Base-by-base conservation (phyloP, 53 echinoderm and acorn worm genomes). In the Luidia sarsii region DNA sequence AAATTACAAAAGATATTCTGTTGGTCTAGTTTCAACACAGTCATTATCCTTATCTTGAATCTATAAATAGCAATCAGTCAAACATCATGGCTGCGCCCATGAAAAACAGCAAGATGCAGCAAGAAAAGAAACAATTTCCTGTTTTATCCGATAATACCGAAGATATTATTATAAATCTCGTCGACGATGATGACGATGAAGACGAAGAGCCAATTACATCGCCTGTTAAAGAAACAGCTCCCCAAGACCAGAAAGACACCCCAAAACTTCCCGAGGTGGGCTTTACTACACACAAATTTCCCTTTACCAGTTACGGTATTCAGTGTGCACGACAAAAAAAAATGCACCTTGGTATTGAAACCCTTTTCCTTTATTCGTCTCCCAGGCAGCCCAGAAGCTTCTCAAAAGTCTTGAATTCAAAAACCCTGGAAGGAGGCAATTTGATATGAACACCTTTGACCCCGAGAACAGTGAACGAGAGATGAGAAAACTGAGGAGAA, bases 381-480 rank as follows among this genome's bases (percentile, higher is more conserved):
- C 6, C n/a, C 67, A 87, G 89, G 89, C 89, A 61, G 50, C 89
- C 65, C 70, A 51, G 57, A 89, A 82, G 53, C 83, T 89, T 32
- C 63, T 95, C 2, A 71, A 90, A 65, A 92, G 86, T 41, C 66
- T 95, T 28, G 85, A 92, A 72, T 93, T 95, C 59, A 92, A 90
- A 49, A 93, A 95, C 56, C 96, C 96, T 62, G 96, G 96, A 8
- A 85, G 83, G 79, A 81, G 85, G 50, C 84, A 87, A 34, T 73
- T 87, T 62, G 89, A 91, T 64, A 91, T 89, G 83, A 87, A 68
- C 23, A 86, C 81, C 38, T 95, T 95, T 64, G 90, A 95, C 66
- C 96, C 96, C 37, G 90, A 95, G 68, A 87, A 84, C 49, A 95
- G 96, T 61, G 88, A 88, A 80, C 56, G 96, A 57, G 96, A 95